Percentiles rank a stretch among this genome's conserved stretches.
These are phyloP conservation scores for Stercorarius parasiticus DNA, from an alignment of 2,113 vertebrate species.

Conservation along the genomic window DNA sequence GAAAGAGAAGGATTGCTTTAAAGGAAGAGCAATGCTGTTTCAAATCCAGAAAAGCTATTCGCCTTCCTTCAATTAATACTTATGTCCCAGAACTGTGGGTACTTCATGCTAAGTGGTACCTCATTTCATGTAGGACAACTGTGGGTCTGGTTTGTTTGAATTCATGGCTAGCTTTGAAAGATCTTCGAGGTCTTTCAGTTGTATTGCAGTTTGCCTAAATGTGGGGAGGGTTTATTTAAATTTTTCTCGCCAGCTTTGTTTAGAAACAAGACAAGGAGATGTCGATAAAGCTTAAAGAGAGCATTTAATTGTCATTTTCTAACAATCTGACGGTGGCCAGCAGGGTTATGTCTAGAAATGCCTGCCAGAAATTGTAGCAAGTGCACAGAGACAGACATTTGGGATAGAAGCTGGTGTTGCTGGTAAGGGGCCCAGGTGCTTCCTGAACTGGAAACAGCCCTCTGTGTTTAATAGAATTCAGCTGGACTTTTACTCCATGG, in stretches of 20 bases:
- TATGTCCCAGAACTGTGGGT: accelerated
- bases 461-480: background rate
- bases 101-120: background rate
- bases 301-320: background rate
- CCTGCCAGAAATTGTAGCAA: accelerated
- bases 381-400: background rate
- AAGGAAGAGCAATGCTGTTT: background rate
- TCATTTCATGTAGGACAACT: background rate
- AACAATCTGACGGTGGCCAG: background rate
- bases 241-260: background rate
- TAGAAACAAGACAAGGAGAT: background rate
- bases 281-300: background rate
- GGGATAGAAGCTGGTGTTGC: background rate
- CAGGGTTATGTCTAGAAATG: background rate
- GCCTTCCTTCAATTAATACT: background rate
- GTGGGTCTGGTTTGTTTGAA: background rate
- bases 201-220: background rate
- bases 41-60: background rate
- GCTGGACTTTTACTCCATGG: background rate
- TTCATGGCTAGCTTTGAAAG: background rate
- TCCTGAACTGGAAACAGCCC: background rate
- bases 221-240: accelerated
- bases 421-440: background rate
- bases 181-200: background rate
- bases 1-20: background rate